Evolutionary conservation across 2,113 vertebrate species (phyloP).

Genomic region (Phoenicopterus ruber): DNA sequence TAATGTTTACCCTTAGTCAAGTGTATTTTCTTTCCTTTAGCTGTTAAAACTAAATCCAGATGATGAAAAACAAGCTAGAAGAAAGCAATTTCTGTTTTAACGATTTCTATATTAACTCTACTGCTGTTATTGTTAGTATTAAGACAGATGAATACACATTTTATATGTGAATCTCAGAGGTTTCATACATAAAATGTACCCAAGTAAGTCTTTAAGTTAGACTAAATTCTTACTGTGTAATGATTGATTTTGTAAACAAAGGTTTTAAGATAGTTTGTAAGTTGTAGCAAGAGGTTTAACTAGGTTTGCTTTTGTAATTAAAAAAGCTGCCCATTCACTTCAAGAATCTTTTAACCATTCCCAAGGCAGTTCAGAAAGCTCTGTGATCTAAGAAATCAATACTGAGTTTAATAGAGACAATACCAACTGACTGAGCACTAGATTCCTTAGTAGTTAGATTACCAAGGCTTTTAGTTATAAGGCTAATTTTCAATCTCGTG

Average conservation of each 20-base stretch:
- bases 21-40: not conserved
- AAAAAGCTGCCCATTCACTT: not conserved
- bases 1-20: not conserved
- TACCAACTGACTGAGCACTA: not conserved
- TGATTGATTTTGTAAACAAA: slow-evolving; percentile 24
- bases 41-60: not conserved
- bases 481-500: not conserved
- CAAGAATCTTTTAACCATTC: not conserved
- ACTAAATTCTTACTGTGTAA: not conserved
- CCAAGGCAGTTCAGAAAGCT: not conserved
- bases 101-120: not conserved
- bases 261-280: not conserved
- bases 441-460: not conserved
- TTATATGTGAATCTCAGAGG: not conserved
- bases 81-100: not conserved
- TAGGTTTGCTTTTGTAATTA: slow-evolving; percentile 31
- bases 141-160: not conserved
- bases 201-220: not conserved
- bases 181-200: not conserved
- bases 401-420: not conserved
- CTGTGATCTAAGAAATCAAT: slow-evolving; percentile 18
- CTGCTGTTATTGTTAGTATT: not conserved
- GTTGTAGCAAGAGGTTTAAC: not conserved
- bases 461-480: not conserved
- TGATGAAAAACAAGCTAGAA: not conserved